Base-by-base conservation (phyloP, 2,888 invertebrate species). In the Protophormia terraenovae region DNA sequence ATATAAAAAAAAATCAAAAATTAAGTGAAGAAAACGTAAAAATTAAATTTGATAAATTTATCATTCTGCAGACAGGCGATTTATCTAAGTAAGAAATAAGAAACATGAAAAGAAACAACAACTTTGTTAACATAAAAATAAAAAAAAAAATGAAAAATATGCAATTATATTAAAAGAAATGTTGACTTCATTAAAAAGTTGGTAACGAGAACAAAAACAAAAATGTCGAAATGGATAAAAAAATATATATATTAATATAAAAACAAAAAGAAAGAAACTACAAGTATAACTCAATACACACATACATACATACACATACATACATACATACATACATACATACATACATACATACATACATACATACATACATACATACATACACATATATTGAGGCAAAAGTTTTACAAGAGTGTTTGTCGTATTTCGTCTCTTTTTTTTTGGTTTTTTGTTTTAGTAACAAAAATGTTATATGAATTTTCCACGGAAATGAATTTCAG, bases 131-230 rank as follows among this genome's bases (percentile, higher is more conserved):
- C n/a, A n/a, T n/a, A n/a, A n/a, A n/a, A n/a, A n/a, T n/a, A n/a
- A n/a, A n/a, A 62, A 53, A 58, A 5, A 64, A 41, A 53, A 58
- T 22, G 22, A 53, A 67, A 12, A n/a, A 76, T 50, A 45, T 32
- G 72, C 66, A 84, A 77, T 80, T 84, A 66, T 62, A 80, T 66
- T 38, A 60, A 58, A 47, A 77, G 77, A 71, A 75, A 75, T 79
- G 83, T 84, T 77, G 84, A 84, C 84, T 81, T 80, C 77, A 73
- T 81, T 81, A 81, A 84, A 67, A 77, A 64, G 55, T 64, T 71
- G 50, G 45, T 55, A 85, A 78, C 62, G 62, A 41, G 35, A 19
- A 45, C 64, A 75, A 77, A 29, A 60, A 69, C 41, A 3, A 75
- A 60, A 78, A 50, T 16, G 19, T 58, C 41, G 66, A 32, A 55